Evolutionary conservation across 2,888 invertebrate genomes (phyloP), one percentile per base, ranked within the genome.

Genomic region (Argyra leucocephala): DNA sequence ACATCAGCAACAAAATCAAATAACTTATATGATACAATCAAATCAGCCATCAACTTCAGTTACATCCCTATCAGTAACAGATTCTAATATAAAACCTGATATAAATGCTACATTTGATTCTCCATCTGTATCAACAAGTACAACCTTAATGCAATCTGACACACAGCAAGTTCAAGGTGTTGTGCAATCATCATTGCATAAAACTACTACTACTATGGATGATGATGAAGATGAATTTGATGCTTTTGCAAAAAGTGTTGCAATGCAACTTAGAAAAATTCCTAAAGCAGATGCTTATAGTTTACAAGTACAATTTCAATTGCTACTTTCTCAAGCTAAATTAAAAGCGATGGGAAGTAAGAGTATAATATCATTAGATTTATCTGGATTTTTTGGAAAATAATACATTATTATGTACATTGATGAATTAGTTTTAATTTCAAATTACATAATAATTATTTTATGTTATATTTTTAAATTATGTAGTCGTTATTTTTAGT

Each of bases 211-310:
- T 22, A 23, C 1, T 59, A 61, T 21, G 26, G 21, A 21, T 21
- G 6, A 61, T 31, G n/a, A 31, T 61, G 61, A 61, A 61, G 61
- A 61, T 26, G 61, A 61, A 61, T 61, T 61, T 61, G 61, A 61
- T 24, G n/a, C 61, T 31, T 61, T 61, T 31, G 61, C 26, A 9
- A 61, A 61, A 24, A 61, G 61, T 31, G 61, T 61, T 26, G 24
- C 61, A 31, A 21, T 31, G 24, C 61, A 61, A 31, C n/a, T 61
- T 22, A 24, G n/a, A 21, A 61, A 61, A 61, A 26, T 61, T n/a
- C 61, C 61, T 3, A 61, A 21, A 31, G 61, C 24, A 21, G 61
- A 61, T 61, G 61, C 61, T 22, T 61, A 61, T 21, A 26, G 24
- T 61, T 31, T 61, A 61, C 61, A 61, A 61, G 31, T 21, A 21